phyloP scores from a whole-genome alignment of 2,888 invertebrate species.

The Scaptomyza cyrtandrae region DNA sequence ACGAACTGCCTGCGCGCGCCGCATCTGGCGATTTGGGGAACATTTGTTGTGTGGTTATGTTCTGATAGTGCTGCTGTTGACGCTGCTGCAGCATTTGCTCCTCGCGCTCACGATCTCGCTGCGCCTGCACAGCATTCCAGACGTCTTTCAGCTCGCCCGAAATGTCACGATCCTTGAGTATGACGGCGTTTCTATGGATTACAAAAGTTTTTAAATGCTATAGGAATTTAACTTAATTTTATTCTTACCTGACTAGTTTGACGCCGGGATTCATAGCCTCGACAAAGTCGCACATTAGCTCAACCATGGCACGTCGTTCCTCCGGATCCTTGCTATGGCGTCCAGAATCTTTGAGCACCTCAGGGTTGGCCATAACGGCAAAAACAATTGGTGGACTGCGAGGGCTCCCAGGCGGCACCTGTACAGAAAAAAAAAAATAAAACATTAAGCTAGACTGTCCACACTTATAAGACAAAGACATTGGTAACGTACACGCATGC shows the following conservation, averaged over 20 bases:
- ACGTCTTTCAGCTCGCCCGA: constrained; percentile 90
- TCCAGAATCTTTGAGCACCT: constrained; percentile 88
- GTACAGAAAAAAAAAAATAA: constrained; percentile 1
- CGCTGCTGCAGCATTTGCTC: constrained; percentile 84
- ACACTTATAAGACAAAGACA: not conserved
- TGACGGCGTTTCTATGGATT: constrained; percentile 85
- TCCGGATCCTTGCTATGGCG: constrained; percentile 88
- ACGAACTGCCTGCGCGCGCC: constrained; percentile 55
- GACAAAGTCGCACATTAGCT: constrained; percentile 89
- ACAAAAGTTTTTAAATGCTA: not conserved
- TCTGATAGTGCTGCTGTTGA: constrained; percentile 83
- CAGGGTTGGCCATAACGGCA: constrained; percentile 90
- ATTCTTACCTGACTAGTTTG: constrained; percentile 85
- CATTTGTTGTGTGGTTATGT: constrained; percentile 81
- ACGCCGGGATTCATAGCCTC: constrained; percentile 90
- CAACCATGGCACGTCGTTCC: constrained; percentile 89
- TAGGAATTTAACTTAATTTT: not conserved
- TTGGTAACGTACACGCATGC: constrained; percentile 87
- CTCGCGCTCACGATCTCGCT: constrained; percentile 84
- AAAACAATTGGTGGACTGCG: constrained; percentile 88
- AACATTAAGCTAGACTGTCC: not conserved
- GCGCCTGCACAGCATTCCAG: constrained; percentile 89
- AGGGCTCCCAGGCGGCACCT: constrained; percentile 87
- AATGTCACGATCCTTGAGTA: constrained; percentile 89
- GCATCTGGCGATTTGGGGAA: constrained; percentile 78